Conservation (phyloP, 2,888 invertebrate genomes). For the Cosmopolites sordidus region DNA sequence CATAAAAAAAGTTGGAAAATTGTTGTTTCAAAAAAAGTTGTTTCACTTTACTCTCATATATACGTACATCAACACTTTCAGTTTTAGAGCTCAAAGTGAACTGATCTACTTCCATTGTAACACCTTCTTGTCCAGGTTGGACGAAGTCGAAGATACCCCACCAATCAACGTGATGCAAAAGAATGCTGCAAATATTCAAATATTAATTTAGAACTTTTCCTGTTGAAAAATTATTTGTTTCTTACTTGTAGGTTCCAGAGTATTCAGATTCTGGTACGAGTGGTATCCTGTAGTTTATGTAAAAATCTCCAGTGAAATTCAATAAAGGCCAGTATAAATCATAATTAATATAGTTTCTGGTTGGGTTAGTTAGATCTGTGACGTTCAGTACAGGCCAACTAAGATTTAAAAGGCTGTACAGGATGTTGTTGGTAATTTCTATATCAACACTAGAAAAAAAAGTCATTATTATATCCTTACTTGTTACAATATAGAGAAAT, state of each 20-base stretch:
- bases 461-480: too few species aligned
- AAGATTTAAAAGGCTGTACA: not conserved
- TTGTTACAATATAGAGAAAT: too few species aligned
- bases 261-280: not conserved
- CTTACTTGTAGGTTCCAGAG: not conserved
- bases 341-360: not conserved
- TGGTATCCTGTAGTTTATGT: not conserved
- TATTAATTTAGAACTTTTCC: too few species aligned
- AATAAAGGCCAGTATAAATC: not conserved
- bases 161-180: slow-evolving; percentile 4
- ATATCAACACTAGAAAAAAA: not conserved
- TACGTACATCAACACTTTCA: slow-evolving; percentile 3
- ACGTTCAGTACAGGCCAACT: not conserved
- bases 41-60: too few species aligned
- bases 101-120: not conserved
- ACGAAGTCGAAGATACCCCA: slow-evolving; percentile 2
- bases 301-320: not conserved
- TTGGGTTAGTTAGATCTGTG: not conserved
- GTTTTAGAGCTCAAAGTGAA: not conserved
- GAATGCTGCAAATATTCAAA: not conserved
- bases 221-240: too few species aligned
- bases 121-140: slow-evolving; percentile 3
- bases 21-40: too few species aligned
- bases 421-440: not conserved
- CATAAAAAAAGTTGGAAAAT: too few species aligned